These are phyloP conservation scores for Drosophila suzukii DNA, from an alignment of 1,140 invertebrate genomes.

Conservation along the genomic window DNA sequence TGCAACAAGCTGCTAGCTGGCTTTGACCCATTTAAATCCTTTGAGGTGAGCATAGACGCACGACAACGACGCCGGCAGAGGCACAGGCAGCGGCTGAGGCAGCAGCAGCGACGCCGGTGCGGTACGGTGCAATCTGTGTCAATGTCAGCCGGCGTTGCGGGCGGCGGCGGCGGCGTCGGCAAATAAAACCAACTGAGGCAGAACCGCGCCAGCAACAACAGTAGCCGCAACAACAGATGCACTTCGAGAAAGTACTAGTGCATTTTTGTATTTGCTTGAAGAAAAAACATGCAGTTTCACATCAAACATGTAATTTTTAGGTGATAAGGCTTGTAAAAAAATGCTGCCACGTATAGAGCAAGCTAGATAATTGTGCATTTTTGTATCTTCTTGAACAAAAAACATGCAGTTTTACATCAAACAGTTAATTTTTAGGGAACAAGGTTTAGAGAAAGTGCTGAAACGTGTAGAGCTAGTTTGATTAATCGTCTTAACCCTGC, in stretches of 20 bases:
- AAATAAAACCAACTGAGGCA: conserved; percentile 78
- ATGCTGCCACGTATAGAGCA: no score
- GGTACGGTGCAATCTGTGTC: conserved; percentile 68
- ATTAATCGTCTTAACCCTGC: no score
- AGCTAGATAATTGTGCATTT: no score
- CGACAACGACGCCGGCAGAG: conserved; percentile 23
- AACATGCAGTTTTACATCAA: no score
- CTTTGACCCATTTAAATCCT: conserved; percentile 82
- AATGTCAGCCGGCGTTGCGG: conserved; percentile 81
- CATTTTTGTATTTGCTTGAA: not conserved
- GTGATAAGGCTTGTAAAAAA: no score
- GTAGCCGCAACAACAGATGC: conserved; percentile 29
- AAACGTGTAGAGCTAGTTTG: no score
- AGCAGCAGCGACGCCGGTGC: conserved; percentile 2
- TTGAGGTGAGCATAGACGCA: conserved; percentile 74
- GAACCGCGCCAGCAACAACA: conserved; percentile 54
- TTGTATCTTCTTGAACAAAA: not conserved
- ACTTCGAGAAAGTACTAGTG: not conserved
- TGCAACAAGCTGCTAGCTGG: conserved; percentile 76
- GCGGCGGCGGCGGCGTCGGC: conserved; percentile 41
- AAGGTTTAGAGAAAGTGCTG: no score
- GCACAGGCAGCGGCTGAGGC: conserved; percentile 13
- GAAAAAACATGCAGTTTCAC: no score
- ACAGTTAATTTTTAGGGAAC: no score
- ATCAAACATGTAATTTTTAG: no score